Percentiles rank a stretch among this genome's conserved stretches.
Evolutionary conservation across 2,888 invertebrate genomes (phyloP).

Genomic region (Clanis bilineata): DNA sequence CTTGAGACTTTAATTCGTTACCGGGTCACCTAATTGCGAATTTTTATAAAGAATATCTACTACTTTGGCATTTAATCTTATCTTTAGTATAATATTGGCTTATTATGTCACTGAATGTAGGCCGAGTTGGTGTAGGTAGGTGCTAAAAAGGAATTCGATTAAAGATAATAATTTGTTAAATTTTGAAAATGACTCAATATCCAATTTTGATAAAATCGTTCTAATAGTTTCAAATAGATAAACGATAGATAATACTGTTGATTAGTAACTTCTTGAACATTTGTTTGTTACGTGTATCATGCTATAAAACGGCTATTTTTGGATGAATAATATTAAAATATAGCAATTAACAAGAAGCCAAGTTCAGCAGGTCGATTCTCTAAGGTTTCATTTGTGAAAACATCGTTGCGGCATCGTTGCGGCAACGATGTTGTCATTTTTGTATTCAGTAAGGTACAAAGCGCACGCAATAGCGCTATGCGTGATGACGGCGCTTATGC

Average conservation of each 20-base stretch:
- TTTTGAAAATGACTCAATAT: neutral
- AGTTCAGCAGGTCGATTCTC: no score
- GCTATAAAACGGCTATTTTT: no score
- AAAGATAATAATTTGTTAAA: neutral
- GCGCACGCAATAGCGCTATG: no score
- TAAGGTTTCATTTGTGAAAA: no score
- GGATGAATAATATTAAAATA: no score
- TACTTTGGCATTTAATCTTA: constrained; percentile 10
- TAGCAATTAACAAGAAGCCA: no score
- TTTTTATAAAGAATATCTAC: constrained; percentile 3
- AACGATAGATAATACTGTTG: neutral
- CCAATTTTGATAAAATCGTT: neutral
- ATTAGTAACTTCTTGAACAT: neutral
- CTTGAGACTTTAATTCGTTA: constrained; percentile 20
- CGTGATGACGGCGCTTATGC: no score
- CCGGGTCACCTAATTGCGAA: constrained; percentile 1
- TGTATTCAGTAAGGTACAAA: no score
- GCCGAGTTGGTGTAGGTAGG: neutral
- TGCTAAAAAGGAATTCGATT: neutral
- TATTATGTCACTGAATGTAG: neutral
- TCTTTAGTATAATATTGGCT: constrained; percentile 5
- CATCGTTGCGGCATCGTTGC: no score
- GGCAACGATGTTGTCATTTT: no score
- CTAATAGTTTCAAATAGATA: neutral
- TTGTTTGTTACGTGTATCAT: no score